Evolutionary conservation across 2,888 invertebrate genomes (phyloP), one percentile per base, ranked within the genome.

Genomic region (Cephus pygmeus): DNA sequence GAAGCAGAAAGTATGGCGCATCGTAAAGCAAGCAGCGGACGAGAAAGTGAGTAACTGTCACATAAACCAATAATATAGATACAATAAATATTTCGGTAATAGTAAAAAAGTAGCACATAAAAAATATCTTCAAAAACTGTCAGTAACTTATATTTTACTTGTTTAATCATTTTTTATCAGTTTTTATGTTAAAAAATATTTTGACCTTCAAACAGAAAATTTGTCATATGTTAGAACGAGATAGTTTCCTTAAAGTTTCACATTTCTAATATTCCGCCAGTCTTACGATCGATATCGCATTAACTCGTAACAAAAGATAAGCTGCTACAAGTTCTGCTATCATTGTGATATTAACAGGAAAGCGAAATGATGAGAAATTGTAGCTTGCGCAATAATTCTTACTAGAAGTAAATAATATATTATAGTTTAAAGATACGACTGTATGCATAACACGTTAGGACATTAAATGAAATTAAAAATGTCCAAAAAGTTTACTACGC

Each of bases 1-100:
- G 93, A 91, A 76, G 82, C 86, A 4, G 89, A 88, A 69, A 88
- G 79, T 75, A 88, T 88, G 86, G 76, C 86, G 6, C 82, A 83
- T 56, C 87, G 88, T 31, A 88, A 88, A 78, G 77, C 82, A 36
- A 83, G 79, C 74, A 77, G 80, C 34, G 82, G 84, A 56, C 90
- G 88, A 80, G 91, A 90, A 69, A 83, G 91, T 91, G 75, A 90
- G 90, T 89, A 56, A 6, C 0, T 40, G 2, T 23, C 6, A 23
- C 23, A 56, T 56, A 15, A 56, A 6, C 23, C 2, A 9, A 56
- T 23, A 23, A 56, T 23, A 56, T 23, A 9, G 2, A 6, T 9
- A 2, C 23, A 56, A 56, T 15, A 23, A 56, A 56, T 56, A 23
- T 56, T 56, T 23, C 0, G 23, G 6, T 56, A 56, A 40, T 23